Conservation (phyloP, 2,797 vertebrate species). For the Vireo griseus region DNA sequence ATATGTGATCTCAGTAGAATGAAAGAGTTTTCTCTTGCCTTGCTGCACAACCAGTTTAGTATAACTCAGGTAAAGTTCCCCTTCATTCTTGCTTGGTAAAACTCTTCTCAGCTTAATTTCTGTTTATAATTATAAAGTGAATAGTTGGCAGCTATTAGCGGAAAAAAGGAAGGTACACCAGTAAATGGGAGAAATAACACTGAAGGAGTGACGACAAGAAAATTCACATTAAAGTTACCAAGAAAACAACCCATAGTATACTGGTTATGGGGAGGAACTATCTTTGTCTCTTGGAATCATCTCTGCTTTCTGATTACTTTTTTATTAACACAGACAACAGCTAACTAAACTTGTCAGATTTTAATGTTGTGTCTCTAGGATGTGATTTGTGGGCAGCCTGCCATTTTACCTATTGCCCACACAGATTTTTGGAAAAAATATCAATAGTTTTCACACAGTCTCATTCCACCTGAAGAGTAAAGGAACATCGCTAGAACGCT, state of each 20-base stretch:
- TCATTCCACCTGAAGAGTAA: neutral
- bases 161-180: neutral
- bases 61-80: neutral
- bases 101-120: neutral
- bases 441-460: neutral
- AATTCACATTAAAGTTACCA: neutral
- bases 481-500: neutral
- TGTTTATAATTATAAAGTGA: neutral
- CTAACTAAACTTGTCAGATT: neutral
- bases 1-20: neutral
- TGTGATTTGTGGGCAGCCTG: neutral
- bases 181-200: neutral
- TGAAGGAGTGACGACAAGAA: neutral
- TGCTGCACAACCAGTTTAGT: neutral
- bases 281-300: neutral
- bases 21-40: neutral
- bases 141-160: neutral
- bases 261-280: neutral
- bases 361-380: neutral
- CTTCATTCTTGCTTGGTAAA: neutral
- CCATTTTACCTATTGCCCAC: neutral
- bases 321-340: neutral
- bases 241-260: neutral
- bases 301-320: neutral
- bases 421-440: neutral